A percentile compares a stretch with the other conserved stretches of the same genome.
phyloP scores from a whole-genome alignment of 2,888 invertebrate genomes.

The Meganola albula region DNA sequence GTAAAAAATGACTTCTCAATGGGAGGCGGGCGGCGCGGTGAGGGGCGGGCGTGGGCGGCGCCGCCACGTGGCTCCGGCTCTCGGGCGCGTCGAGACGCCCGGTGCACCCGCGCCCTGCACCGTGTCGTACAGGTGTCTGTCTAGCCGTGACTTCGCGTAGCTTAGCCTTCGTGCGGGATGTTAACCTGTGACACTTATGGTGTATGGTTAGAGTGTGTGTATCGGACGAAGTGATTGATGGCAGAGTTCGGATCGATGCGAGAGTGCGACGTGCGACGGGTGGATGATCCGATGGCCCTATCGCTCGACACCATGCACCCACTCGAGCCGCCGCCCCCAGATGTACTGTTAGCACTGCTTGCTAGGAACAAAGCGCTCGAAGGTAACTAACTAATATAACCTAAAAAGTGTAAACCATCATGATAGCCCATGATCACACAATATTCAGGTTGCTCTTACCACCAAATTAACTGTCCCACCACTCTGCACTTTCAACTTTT shows the following conservation, averaged over 20 bases:
- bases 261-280: conserved; percentile 46
- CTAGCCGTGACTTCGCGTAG: conserved; percentile 28
- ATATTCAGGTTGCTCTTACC: too few relatives aligned
- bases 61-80: conserved; percentile 64
- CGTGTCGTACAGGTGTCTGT: conserved; percentile 40
- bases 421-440: too few relatives aligned
- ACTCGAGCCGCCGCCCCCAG: conserved; percentile 83
- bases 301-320: conserved; percentile 59
- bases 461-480: too few relatives aligned
- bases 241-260: conserved; percentile 49
- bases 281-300: conserved; percentile 46
- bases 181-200: conserved; percentile 32
- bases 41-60: conserved; percentile 69
- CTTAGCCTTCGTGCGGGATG: conserved; percentile 43
- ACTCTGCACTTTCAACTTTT: too few relatives aligned
- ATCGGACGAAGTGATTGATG: conserved; percentile 50
- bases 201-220: conserved; percentile 44
- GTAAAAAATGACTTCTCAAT: conserved; percentile 76
- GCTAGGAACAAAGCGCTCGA: conserved; percentile 92
- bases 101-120: conserved; percentile 40
- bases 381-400: too few relatives aligned
- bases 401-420: too few relatives aligned
- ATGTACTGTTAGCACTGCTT: conserved; percentile 88
- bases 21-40: conserved; percentile 62
- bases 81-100: conserved; percentile 48